A percentile compares a stretch with the other conserved stretches of the same genome.
Conservation (phyloP, 1,140 invertebrate genomes). For the Zaprionus nigranus region DNA sequence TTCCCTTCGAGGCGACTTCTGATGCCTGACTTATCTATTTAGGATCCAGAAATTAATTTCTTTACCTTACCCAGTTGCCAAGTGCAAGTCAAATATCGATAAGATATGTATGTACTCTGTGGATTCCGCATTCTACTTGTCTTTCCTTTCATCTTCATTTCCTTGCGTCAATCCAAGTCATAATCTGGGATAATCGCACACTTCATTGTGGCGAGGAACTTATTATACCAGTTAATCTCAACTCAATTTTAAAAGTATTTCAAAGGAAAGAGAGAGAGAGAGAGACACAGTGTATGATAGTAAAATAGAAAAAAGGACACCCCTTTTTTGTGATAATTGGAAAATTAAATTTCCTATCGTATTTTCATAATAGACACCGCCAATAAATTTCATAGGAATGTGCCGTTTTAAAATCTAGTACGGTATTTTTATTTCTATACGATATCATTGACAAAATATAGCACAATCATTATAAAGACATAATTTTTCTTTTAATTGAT, state of each 20-base stretch:
- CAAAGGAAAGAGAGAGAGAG: background rate
- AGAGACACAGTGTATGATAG: background rate
- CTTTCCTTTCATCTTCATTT: background rate
- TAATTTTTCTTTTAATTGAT: background rate
- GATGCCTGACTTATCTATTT: conserved; percentile 29
- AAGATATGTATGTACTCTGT: background rate
- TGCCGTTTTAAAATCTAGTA: too few species aligned
- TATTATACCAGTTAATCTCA: background rate
- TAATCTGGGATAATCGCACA: conserved; percentile 1
- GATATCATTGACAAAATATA: background rate
- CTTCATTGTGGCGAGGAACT: background rate
- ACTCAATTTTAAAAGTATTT: background rate
- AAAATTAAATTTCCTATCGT: too few species aligned
- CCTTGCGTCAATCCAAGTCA: background rate
- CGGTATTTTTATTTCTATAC: background rate
- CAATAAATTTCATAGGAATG: too few species aligned
- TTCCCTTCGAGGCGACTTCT: conserved; percentile 30
- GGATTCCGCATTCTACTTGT: background rate
- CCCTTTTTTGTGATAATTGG: too few species aligned
- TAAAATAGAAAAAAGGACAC: too few species aligned
- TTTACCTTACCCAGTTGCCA: conserved; percentile 8
- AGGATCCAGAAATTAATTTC: conserved; percentile 27
- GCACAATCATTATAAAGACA: background rate
- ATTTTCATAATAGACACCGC: too few species aligned
- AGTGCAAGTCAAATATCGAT: background rate